phyloP scores from a whole-genome alignment of 1,140 invertebrate species.

The Linepithema humile region DNA sequence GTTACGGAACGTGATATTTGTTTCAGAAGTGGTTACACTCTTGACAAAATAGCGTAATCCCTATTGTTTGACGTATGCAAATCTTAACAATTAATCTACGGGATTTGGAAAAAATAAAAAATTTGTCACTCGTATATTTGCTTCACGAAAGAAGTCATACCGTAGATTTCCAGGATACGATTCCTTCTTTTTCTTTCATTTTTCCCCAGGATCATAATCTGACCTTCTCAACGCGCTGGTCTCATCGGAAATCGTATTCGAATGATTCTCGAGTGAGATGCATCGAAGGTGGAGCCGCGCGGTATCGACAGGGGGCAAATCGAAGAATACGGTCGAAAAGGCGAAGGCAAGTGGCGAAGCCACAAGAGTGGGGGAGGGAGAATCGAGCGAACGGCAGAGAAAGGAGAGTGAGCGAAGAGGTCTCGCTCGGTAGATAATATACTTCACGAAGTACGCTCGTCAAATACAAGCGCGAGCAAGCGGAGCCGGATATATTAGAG shows the following conservation, averaged over 20 bases:
- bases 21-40: not conserved
- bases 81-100: not conserved
- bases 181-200: not conserved
- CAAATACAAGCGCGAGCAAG: constrained; percentile 84
- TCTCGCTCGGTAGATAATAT: constrained; percentile 81
- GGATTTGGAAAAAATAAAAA: not conserved
- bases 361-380: not conserved
- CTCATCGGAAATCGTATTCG: constrained; percentile 75
- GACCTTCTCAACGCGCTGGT: constrained; percentile 22
- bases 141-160: not conserved
- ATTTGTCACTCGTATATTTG: too few species aligned
- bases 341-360: constrained; percentile 45
- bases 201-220: constrained; percentile 13
- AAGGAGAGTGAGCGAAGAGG: constrained; percentile 57
- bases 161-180: not conserved
- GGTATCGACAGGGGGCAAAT: not conserved
- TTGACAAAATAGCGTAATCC: not conserved
- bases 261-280: constrained; percentile 76
- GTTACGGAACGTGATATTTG: not conserved
- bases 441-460: constrained; percentile 84
- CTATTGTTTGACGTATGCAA: not conserved
- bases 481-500: constrained; percentile 83
- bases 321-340: not conserved
- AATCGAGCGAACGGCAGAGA: constrained; percentile 10
- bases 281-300: not conserved